Conservation (phyloP, 2,797 vertebrate species). For the Falco concolor region DNA sequence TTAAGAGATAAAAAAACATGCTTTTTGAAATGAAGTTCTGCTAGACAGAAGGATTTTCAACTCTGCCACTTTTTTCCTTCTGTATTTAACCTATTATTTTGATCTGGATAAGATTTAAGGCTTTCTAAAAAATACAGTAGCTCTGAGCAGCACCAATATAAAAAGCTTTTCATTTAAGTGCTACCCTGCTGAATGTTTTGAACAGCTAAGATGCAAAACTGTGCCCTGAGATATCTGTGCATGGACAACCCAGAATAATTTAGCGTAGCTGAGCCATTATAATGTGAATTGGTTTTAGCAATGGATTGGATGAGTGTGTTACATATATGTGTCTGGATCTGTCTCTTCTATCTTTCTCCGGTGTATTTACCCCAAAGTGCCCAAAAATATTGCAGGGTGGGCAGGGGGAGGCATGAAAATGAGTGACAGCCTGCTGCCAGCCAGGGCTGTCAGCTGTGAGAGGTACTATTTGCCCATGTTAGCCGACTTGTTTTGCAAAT, state of each 20-base stretch:
- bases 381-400: neutral
- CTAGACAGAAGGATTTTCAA: neutral
- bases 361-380: neutral
- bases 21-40: neutral
- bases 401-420: neutral
- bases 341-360: neutral
- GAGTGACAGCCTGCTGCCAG: slow-evolving; percentile 12
- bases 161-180: neutral
- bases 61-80: neutral
- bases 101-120: neutral
- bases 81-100: neutral
- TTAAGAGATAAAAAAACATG: neutral
- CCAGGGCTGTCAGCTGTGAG: slow-evolving; percentile 2
- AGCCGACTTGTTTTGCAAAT: slow-evolving; percentile 17
- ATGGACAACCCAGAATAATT: neutral
- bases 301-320: neutral
- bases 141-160: neutral
- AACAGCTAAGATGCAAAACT: neutral
- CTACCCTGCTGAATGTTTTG: slow-evolving; percentile 4
- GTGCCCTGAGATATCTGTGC: neutral
- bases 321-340: neutral
- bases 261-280: neutral
- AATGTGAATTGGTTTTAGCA: neutral
- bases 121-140: neutral
- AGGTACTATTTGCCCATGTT: neutral